Conservation (phyloP, 2,113 vertebrate species). For the Craseonycteris thonglongyai region DNA sequence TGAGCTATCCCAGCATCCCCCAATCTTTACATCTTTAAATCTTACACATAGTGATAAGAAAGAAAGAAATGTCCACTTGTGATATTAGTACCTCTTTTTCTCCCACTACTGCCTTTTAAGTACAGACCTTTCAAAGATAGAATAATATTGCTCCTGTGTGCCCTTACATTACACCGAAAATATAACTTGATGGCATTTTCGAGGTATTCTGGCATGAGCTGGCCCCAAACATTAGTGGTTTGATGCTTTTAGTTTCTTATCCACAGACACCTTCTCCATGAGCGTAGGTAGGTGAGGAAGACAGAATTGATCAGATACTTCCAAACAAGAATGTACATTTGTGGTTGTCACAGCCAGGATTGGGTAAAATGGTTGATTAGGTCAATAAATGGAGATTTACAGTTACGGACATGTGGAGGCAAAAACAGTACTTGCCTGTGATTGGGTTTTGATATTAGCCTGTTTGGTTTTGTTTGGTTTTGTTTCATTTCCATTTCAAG, state of each 20-base stretch:
- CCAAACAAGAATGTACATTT: neutral
- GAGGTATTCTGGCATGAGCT: neutral
- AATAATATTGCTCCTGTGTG: neutral
- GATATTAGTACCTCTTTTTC: neutral
- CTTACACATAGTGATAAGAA: neutral
- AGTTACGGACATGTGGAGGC: neutral
- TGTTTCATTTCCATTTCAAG: conserved; percentile 20
- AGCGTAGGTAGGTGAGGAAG: neutral
- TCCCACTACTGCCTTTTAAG: neutral
- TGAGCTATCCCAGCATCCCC: no score
- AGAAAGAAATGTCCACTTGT: neutral
- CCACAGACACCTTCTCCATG: neutral
- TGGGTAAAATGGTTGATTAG: conserved; percentile 35
- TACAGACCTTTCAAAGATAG: neutral
- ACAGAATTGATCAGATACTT: neutral
- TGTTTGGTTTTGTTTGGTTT: no score
- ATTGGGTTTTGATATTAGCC: neutral
- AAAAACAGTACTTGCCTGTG: neutral
- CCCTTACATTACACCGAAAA: conserved; percentile 16
- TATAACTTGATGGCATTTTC: neutral
- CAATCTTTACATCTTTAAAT: neutral
- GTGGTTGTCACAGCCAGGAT: neutral
- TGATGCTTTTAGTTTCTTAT: neutral
- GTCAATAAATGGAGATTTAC: neutral
- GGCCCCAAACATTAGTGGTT: neutral